Base-by-base conservation (phyloP, 2,113 vertebrate genomes). In the Scartelaos histophorus region DNA sequence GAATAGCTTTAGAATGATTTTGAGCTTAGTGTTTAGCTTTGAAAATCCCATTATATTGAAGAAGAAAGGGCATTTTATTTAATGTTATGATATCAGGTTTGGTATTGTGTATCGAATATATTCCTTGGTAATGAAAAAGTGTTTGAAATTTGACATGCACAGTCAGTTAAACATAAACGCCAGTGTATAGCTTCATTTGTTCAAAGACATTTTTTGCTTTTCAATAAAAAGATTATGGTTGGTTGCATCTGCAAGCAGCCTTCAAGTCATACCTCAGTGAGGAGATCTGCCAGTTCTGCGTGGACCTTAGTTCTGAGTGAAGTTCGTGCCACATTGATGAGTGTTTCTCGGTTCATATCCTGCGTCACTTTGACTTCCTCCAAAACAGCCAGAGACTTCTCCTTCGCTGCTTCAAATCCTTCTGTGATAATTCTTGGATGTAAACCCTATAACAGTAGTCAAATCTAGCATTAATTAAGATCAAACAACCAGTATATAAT, bases 291-390 rank as follows among this genome's bases (percentile, higher is more conserved):
- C 67, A 99, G 94, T 76, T 98, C 95, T 0, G 85, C 45, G 6
- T 98, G 96, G 69, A 99, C 97, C 89, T 99, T 99, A 22, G 98
- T 99, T 58, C 95, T 93, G 1, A 99, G 95, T 17, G 98, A 99
- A 21, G 97, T 98, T 65, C 94, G 94, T 58, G 97, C 97, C 53
- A 99, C 97, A 7, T 95, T 92, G 2, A 96, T 89, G 21, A 99
- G 96, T 0, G 92, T 97, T 89, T 98, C 97, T 75, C 96, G 91
- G 88, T 97, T 96, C 95, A 99, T 98, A 77, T 97, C 95, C 87
- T 85, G 95, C 25, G 92, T 92, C 60, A 97, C 94, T 88, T 98
- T 98, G 46, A 99, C 74, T 73, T 97, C 94, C 53, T 99, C 98
- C 88, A 99, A 84, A 75, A 98, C 91, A 78, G 96, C 91, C 66